Percentiles rank a stretch among this genome's conserved stretches.
Evolutionary conservation across 2,113 vertebrate genomes (phyloP).

Genomic region (Ardeotis arabs): DNA sequence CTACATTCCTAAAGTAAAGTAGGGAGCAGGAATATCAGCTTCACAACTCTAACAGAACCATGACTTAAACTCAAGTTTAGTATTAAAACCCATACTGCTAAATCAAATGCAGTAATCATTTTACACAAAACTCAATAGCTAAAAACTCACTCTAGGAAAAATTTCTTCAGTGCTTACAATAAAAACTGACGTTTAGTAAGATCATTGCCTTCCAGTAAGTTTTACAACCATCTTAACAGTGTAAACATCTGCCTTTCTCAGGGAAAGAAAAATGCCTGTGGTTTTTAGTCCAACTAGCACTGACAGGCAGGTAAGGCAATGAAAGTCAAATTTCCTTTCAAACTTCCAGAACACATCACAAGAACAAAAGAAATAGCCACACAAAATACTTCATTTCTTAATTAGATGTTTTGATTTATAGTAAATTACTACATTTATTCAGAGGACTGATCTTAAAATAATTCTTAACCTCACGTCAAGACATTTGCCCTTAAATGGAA

Average conservation of each 20-base stretch:
- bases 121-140: background rate
- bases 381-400: background rate
- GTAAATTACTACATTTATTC: background rate
- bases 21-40: background rate
- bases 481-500: background rate
- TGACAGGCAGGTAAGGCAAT: background rate
- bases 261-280: background rate
- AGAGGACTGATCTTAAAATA: background rate
- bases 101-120: background rate
- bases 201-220: background rate
- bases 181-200: background rate
- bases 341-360: background rate
- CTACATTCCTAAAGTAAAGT: accelerated
- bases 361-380: background rate
- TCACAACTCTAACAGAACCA: background rate
- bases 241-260: background rate
- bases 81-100: background rate
- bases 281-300: background rate
- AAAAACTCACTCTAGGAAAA: background rate
- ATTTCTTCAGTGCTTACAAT: background rate
- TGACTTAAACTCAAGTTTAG: background rate
- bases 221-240: background rate
- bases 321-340: background rate
- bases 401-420: background rate
- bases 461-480: background rate